These are phyloP conservation scores for Lagenorhynchus albirostris DNA, from an alignment of 2,113 vertebrate species.

Conservation along the genomic window DNA sequence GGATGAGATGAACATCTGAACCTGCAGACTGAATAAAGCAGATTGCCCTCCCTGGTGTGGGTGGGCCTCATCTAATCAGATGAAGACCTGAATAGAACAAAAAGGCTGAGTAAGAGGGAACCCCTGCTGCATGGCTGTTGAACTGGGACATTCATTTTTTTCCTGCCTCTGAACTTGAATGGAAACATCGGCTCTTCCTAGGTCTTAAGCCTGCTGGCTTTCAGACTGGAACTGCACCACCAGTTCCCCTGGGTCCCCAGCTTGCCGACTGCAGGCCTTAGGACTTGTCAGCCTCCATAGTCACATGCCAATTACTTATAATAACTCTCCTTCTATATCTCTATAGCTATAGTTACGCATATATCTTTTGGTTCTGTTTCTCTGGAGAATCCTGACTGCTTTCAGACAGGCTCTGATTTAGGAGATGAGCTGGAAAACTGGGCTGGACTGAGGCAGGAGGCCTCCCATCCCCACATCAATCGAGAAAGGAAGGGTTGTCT, in stretches of 20 bases:
- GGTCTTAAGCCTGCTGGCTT: background rate
- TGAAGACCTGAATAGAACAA: background rate
- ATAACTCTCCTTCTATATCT: background rate
- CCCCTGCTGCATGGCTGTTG: background rate
- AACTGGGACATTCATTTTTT: background rate
- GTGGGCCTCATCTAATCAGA: too few relatives aligned
- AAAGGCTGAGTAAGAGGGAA: background rate
- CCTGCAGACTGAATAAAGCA: background rate
- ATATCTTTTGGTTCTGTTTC: background rate
- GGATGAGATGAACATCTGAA: background rate
- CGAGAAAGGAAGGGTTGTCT: background rate
- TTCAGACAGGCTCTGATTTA: background rate
- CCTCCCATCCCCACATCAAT: background rate
- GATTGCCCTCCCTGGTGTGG: background rate
- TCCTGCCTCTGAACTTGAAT: background rate
- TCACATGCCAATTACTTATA: background rate
- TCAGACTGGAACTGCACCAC: accelerated
- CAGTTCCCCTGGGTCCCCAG: background rate
- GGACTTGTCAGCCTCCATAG: background rate
- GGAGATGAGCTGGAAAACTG: background rate
- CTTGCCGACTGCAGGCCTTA: background rate
- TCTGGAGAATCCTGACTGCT: background rate
- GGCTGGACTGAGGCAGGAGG: background rate
- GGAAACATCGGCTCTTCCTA: background rate
- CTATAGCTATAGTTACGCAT: too few relatives aligned